Conservation (phyloP, 2,888 invertebrate genomes). For the Drosophila cracens region DNA sequence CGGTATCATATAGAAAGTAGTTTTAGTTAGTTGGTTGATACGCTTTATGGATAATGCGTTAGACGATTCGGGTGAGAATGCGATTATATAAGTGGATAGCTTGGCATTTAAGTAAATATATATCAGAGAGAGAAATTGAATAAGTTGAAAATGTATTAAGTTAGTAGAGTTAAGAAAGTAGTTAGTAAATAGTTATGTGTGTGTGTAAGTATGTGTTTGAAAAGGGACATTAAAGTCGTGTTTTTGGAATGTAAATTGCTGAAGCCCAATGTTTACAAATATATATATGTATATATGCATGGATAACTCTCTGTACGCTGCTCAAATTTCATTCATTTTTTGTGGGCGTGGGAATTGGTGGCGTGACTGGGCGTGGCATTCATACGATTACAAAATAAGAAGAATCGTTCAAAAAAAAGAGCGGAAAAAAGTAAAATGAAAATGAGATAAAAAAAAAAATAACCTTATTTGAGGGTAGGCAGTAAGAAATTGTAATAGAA, state of each 20-base stretch:
- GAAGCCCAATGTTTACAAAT: background rate
- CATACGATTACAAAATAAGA: constrained; percentile 38
- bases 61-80: constrained; percentile 39
- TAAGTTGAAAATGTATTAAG: constrained; percentile 58
- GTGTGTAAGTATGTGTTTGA: constrained; percentile 2
- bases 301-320: constrained; percentile 9
- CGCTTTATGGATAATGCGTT: constrained; percentile 49
- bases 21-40: constrained; percentile 33
- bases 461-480: constrained; percentile 45
- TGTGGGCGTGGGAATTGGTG: constrained; percentile 17
- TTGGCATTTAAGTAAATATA: constrained; percentile 29
- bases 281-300: background rate
- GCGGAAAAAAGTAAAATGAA: constrained; percentile 11
- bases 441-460: constrained; percentile 29
- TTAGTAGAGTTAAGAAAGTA: constrained; percentile 24
- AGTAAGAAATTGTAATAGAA: constrained; percentile 73
- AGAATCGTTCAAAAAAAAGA: constrained; percentile 8
- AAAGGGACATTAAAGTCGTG: background rate
- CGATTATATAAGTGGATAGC: constrained; percentile 29
- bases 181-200: constrained; percentile 8
- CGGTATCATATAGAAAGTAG: constrained; percentile 21
- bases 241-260: constrained; percentile 19
- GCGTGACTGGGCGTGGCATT: constrained; percentile 56
- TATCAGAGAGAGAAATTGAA: constrained; percentile 40
- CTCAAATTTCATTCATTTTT: constrained; percentile 47